Conservation (phyloP, 2,888 invertebrate genomes). For the Gisinianus flammeolus region DNA sequence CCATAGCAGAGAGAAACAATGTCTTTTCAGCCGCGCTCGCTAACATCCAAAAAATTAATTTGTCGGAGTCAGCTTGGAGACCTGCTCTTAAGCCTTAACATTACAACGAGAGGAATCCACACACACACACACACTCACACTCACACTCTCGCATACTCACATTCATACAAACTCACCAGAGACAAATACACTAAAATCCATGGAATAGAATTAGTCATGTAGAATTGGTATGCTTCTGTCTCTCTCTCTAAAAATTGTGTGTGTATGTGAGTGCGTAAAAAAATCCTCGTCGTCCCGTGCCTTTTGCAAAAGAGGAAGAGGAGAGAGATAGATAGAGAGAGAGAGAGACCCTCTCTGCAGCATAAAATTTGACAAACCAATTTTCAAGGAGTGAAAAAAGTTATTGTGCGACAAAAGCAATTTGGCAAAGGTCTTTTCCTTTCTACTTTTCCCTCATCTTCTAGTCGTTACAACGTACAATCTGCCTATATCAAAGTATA, state of each 20-base stretch:
- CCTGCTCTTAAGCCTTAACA: constrained; percentile 9
- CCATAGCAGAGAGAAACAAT: constrained; percentile 45
- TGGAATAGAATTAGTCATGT: constrained; percentile 31
- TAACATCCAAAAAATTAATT: constrained; percentile 44
- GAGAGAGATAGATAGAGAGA: not conserved
- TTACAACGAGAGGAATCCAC: constrained; percentile 24
- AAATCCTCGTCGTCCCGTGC: not conserved
- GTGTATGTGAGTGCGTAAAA: not conserved
- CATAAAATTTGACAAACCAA: constrained; percentile 56
- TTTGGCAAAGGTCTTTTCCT: constrained; percentile 52
- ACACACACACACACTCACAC: not conserved
- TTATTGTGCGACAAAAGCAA: constrained; percentile 57
- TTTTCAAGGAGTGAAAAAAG: constrained; percentile 52
- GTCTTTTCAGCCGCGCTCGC: constrained; percentile 22
- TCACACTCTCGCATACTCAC: constrained; percentile 9
- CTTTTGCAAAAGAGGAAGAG: constrained; percentile 19
- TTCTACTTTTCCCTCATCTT: constrained; percentile 46
- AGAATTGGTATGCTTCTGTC: constrained; percentile 1
- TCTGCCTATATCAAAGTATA: constrained; percentile 26
- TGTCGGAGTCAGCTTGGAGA: constrained; percentile 29
- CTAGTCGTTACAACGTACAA: constrained; percentile 45
- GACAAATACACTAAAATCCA: constrained; percentile 37
- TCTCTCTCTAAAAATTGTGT: not conserved
- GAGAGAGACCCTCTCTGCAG: constrained; percentile 26
- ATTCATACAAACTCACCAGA: constrained; percentile 28